phyloP scores from a whole-genome alignment of 2,797 vertebrate genomes.

The Heterohyrax brucei region DNA sequence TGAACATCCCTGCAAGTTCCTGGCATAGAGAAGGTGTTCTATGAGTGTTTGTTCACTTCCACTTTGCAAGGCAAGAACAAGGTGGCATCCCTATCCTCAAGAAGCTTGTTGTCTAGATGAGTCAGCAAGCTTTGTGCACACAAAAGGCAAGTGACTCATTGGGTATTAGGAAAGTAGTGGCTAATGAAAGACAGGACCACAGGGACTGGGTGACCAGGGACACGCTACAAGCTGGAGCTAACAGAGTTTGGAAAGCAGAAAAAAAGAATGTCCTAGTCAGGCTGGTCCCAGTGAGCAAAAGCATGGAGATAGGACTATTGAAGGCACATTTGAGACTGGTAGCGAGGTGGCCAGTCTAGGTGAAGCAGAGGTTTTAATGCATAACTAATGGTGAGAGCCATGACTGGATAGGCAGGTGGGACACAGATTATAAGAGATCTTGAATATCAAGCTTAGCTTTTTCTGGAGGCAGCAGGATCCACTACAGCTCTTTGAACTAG shows the following conservation, averaged over 20 bases:
- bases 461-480: neutral
- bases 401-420: neutral
- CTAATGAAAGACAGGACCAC: neutral
- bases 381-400: neutral
- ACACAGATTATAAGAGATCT: neutral
- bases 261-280: neutral
- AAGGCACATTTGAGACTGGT: neutral
- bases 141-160: neutral
- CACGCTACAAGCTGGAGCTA: neutral
- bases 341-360: neutral
- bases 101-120: neutral
- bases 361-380: neutral
- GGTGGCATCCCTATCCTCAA: neutral
- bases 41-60: neutral
- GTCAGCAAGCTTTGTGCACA: neutral
- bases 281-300: neutral
- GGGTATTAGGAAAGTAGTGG: neutral
- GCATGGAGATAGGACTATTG: accelerated
- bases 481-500: slow-evolving; percentile 20
- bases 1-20: neutral
- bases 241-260: neutral
- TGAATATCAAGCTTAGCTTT: neutral
- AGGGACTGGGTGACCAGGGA: neutral
- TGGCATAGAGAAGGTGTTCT: neutral
- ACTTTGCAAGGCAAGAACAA: neutral